Conservation (phyloP, 2,113 vertebrate genomes). For the Genyomyrus donnyi region DNA sequence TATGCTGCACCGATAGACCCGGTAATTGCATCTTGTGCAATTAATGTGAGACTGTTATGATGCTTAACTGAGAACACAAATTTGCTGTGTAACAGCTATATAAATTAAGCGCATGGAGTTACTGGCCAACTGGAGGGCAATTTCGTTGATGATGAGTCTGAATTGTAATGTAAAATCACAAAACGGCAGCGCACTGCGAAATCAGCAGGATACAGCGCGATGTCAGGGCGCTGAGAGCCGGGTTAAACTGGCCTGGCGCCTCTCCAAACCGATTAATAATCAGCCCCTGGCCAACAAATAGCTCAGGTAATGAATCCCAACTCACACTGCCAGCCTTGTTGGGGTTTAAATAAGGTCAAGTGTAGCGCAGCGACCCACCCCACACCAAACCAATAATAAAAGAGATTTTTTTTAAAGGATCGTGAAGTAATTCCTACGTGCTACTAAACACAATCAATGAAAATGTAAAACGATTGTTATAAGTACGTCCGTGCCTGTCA, state of each 20-base stretch:
- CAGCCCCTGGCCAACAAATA: neutral
- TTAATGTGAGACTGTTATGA: neutral
- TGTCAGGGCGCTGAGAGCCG: neutral
- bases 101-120: neutral
- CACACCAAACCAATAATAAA: neutral
- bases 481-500: neutral
- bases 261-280: slow-evolving; percentile 4
- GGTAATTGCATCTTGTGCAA: neutral
- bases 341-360: neutral
- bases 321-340: neutral
- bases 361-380: neutral
- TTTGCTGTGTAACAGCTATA: neutral
- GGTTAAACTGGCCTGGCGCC: neutral
- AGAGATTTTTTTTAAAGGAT: neutral
- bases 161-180: neutral
- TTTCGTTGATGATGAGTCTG: neutral
- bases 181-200: neutral
- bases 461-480: neutral
- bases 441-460: neutral
- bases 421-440: neutral
- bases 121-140: neutral
- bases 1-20: neutral
- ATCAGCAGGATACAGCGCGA: neutral
- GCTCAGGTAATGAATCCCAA: neutral
- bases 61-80: neutral